These are phyloP conservation scores for Diarsia rubi DNA, from an alignment of 2,888 invertebrate genomes.

Conservation along the genomic window DNA sequence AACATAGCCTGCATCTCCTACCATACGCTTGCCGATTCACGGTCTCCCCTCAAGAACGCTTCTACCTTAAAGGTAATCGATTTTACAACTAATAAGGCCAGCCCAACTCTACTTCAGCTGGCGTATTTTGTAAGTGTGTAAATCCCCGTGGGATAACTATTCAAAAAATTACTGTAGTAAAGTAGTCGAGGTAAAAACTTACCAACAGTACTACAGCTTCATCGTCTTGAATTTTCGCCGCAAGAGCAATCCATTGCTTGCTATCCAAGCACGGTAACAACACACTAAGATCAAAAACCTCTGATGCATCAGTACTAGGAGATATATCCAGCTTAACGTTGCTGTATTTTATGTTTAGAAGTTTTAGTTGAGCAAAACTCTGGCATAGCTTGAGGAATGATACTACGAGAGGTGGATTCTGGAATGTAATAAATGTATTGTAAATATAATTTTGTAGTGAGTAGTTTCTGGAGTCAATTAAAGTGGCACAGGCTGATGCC, in stretches of 20 bases:
- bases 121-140: neutral
- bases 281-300: slow-evolving; percentile 76
- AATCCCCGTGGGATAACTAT: neutral
- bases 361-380: slow-evolving; percentile 81
- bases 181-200: slow-evolving; percentile 66
- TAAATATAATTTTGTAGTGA: neutral
- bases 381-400: slow-evolving; percentile 81
- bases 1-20: neutral
- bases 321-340: slow-evolving; percentile 76
- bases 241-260: slow-evolving; percentile 79
- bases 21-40: neutral
- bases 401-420: slow-evolving; percentile 78
- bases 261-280: slow-evolving; percentile 81
- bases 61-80: neutral
- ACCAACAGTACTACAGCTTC: slow-evolving; percentile 79
- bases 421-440: slow-evolving; percentile 65
- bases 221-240: slow-evolving; percentile 71
- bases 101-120: neutral
- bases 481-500: too few relatives aligned
- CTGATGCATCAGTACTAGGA: slow-evolving; percentile 54
- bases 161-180: neutral
- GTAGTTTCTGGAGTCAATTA: neutral
- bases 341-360: slow-evolving; percentile 85
- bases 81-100: neutral
- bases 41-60: neutral